Evolutionary conservation across 2,888 invertebrate species (phyloP), one percentile per base, ranked within the genome.

Genomic region (Gari tellinella): DNA sequence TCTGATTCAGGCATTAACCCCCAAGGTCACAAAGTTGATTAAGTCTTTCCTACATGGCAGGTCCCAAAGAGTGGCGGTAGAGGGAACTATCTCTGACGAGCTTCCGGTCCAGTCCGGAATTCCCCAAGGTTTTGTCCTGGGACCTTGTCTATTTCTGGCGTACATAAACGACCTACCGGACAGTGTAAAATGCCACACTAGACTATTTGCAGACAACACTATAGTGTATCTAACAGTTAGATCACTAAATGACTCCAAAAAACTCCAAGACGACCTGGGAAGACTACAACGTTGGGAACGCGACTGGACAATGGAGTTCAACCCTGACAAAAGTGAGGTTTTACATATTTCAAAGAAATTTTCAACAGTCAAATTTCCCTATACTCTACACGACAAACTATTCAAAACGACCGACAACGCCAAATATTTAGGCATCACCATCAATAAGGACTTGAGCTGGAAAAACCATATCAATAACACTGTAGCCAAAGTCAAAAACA

Each of bases 121-220:
- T 21, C 60, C 66, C 8, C 46, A 48, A 31, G 66, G 58, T 23
- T 61, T 55, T 25, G 60, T 53, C n/a, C 17, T 67, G 19, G 67
- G 58, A 12, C 58, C 57, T 7, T 58, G 66, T 40, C n/a, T 66
- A 26, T 66, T 66, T 31, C 43, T 66, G 12, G n/a, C n/a, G n/a
- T n/a, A n/a, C n/a, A n/a, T n/a, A n/a, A n/a, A n/a, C n/a, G n/a
- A 66, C 45, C 19, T 66, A 3, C 66, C 57, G 15, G 58, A 66
- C 37, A 40, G 38, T 8, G 19, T 65, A 7, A 10, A 45, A 26
- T 43, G 57, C 46, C 23, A 31, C 15, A 45, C 31, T 19, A 45
- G 57, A 45, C 45, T 57, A 25, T 57, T 57, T 57, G 57, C 57
- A 1, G 45, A 57, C 26, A 45, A 57, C 46, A 57, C 31, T n/a